phyloP scores from a whole-genome alignment of 2,113 vertebrate genomes.

The Marcusenius ussheri region DNA sequence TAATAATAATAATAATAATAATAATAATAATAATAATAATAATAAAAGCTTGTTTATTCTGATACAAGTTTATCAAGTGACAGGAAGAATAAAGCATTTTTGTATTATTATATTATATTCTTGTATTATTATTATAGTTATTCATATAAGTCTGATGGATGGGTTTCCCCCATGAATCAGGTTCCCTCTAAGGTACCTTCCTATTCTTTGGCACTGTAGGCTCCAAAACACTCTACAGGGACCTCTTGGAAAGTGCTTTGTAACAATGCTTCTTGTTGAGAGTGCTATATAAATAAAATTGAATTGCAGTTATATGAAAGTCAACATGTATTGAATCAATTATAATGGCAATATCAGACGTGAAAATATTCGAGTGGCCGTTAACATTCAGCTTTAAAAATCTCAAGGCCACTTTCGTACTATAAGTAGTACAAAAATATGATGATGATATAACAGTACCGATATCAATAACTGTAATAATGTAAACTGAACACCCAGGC shows the following conservation, averaged over 20 bases:
- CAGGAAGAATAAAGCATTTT: no score
- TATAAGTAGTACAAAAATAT: background rate
- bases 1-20: no score
- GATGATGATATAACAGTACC: background rate
- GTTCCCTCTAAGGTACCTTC: background rate
- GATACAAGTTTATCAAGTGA: no score
- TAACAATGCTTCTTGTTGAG: background rate
- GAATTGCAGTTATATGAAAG: background rate
- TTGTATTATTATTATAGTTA: no score
- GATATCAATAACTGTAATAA: background rate
- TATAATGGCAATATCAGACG: background rate
- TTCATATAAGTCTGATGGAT: background rate
- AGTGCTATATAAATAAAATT: background rate
- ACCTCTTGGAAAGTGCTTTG: background rate
- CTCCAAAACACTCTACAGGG: background rate
- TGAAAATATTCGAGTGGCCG: background rate
- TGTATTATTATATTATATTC: no score
- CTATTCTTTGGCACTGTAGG: background rate
- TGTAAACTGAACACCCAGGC: background rate
- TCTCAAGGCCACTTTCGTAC: background rate
- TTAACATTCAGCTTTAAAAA: background rate
- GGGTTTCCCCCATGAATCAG: background rate
- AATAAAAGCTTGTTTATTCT: background rate
- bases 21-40: background rate
- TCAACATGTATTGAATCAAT: background rate